Evolutionary conservation across 2,797 vertebrate species (phyloP).

Genomic region (Lepilemur ruficaudatus): DNA sequence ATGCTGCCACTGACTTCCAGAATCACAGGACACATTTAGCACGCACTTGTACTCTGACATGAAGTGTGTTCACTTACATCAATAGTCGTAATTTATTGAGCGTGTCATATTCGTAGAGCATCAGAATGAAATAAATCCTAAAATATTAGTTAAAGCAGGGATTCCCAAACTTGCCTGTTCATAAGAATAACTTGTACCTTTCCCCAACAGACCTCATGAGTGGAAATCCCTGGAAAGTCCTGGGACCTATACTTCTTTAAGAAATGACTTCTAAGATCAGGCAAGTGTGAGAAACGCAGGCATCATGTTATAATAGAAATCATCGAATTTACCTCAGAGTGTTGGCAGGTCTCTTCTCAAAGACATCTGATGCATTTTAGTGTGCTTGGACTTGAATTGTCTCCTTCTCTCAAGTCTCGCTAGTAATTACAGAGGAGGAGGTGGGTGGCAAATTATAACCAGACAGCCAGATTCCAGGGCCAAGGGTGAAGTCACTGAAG

Average conservation of each 20-base stretch:
- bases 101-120: not conserved
- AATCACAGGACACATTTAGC: not conserved
- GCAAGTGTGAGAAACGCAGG: not conserved
- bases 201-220: not conserved
- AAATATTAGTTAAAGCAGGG: not conserved
- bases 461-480: not conserved
- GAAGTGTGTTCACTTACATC: not conserved
- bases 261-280: not conserved
- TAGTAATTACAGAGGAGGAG: not conserved
- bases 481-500: not conserved
- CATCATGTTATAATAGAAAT: not conserved
- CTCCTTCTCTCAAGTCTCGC: not conserved
- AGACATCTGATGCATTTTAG: not conserved
- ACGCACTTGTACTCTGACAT: not conserved
- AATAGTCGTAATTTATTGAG: not conserved
- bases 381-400: not conserved
- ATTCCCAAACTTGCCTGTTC: not conserved
- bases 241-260: not conserved
- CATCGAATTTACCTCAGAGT: not conserved
- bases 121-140: not conserved
- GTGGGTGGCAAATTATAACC: slow-evolving; percentile 17
- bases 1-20: not conserved
- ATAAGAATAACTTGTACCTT: not conserved
- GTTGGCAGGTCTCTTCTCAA: not conserved
- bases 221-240: not conserved